These are phyloP conservation scores for Erythrocercus mccallii DNA, from an alignment of 2,113 vertebrate genomes.

Conservation along the genomic window DNA sequence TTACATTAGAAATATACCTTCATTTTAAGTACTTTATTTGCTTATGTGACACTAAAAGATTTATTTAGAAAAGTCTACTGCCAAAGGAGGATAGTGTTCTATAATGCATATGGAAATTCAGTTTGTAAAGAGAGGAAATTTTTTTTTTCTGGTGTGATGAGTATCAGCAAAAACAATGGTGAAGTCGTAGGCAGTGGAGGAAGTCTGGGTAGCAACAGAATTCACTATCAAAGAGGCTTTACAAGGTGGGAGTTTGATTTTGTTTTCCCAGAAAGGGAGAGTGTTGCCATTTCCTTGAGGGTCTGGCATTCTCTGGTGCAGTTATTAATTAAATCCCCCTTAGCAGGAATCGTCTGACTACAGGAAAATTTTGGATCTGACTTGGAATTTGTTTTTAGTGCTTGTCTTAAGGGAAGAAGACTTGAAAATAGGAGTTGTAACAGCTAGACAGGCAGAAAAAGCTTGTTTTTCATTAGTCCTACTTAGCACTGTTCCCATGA, in stretches of 20 bases:
- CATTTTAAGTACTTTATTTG: not conserved
- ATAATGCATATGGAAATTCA: not conserved
- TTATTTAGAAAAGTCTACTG: not conserved
- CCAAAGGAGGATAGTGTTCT: not conserved
- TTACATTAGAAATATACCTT: not conserved
- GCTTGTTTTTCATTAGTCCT: not conserved
- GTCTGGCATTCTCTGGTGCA: not conserved
- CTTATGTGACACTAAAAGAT: not conserved
- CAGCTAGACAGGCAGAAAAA: not conserved
- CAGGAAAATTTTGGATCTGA: not conserved
- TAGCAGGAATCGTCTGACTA: not conserved
- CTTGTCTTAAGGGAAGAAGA: slow-evolving; percentile 12
- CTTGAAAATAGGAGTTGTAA: not conserved
- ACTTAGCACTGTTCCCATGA: not conserved
- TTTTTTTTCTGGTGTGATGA: not conserved
- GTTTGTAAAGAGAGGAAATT: not conserved
- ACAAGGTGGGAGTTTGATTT: not conserved
- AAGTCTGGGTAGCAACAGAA: not conserved
- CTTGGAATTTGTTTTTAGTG: not conserved
- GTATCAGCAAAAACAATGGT: not conserved
- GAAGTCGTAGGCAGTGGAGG: not conserved
- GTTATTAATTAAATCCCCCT: not conserved
- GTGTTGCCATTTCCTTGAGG: not conserved
- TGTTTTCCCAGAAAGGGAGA: not conserved
- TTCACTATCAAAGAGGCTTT: not conserved